Evolutionary conservation across 2,797 vertebrate species (phyloP), one percentile per base, ranked within the genome.

Genomic region (Sebastes hopkinsi): DNA sequence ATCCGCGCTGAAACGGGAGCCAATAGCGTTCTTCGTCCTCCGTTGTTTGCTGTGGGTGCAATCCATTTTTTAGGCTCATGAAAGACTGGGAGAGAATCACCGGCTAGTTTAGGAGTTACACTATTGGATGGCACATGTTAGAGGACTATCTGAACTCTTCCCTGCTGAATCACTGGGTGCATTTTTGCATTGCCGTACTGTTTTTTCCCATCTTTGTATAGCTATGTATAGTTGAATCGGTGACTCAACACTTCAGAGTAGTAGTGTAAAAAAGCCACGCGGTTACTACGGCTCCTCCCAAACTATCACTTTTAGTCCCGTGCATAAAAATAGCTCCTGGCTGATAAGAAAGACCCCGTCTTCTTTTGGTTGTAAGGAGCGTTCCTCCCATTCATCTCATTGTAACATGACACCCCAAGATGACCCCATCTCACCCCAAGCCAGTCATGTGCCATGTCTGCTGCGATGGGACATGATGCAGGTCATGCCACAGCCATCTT

Each of bases 341-440:
- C 68, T 84, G 25, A 75, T 67, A 54, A 79, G 75, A 81, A 20
- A 61, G 29, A 18, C 20, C 46, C 59, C 4, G 3, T 70, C 23
- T 73, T 61, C 61, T 82, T 77, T 71, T 87, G 93, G 94, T 95
- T 95, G 94, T 95, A 93, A 94, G 94, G 93, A 94, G 94, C 94
- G 61, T 77, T 85, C 87, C 87, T 88, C 75, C 82, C 92, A 90
- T 91, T 88, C 95, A 93, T 95, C 72, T 90, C 95, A 93, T 94
- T 79, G 88, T 94, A 85, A 84, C 71, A 75, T 91, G 77, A 91
- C 59, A 91, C 61, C 87, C 87, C 46, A 79, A 81, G 80, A 89
- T 76, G 68, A 88, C 71, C 82, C 80, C 91, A 92, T 92, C 86
- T 72, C 89, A 86, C 89, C 89, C 69, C 20, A 56, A 84, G 60